Conservation (phyloP, 2,888 invertebrate genomes). For the Lepidonotus clava region DNA sequence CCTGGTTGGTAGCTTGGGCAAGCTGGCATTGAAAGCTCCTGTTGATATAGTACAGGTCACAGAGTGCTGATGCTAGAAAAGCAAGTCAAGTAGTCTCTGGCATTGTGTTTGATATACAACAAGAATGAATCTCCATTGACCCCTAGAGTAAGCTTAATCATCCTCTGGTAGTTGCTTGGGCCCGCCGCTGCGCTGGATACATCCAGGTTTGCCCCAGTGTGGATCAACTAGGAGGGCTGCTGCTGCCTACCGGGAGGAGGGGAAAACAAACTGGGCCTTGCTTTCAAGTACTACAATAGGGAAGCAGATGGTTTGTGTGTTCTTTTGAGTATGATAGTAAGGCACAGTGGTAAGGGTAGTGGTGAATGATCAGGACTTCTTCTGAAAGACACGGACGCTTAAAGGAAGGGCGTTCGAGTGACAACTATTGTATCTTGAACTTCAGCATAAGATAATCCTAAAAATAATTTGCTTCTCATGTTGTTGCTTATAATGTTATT, state of each 20-base stretch:
- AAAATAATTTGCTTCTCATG: too few species aligned
- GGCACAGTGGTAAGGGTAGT: neutral
- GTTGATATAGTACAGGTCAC: slow-evolving; percentile 6
- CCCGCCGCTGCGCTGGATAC: too few species aligned
- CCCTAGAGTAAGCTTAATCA: neutral
- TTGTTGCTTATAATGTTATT: too few species aligned
- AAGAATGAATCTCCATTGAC: neutral
- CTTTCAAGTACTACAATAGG: neutral
- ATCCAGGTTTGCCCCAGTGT: too few species aligned
- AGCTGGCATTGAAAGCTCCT: neutral
- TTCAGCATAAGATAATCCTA: too few species aligned
- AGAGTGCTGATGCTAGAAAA: slow-evolving; percentile 9
- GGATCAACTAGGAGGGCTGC: too few species aligned
- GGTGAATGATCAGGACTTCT: neutral
- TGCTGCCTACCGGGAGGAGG: too few species aligned
- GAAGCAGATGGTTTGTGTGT: slow-evolving; percentile 17
- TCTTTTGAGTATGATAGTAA: neutral
- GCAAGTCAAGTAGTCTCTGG: slow-evolving; percentile 11
- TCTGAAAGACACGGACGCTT: too few species aligned
- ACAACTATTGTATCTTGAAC: too few species aligned
- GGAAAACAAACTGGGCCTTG: neutral
- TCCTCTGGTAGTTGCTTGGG: neutral
- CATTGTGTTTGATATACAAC: slow-evolving; percentile 17
- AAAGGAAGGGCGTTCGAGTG: too few species aligned
- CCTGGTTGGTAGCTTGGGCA: neutral